Evolutionary conservation across 2,888 invertebrate species (phyloP).

Genomic region (Coelinius sp.): DNA sequence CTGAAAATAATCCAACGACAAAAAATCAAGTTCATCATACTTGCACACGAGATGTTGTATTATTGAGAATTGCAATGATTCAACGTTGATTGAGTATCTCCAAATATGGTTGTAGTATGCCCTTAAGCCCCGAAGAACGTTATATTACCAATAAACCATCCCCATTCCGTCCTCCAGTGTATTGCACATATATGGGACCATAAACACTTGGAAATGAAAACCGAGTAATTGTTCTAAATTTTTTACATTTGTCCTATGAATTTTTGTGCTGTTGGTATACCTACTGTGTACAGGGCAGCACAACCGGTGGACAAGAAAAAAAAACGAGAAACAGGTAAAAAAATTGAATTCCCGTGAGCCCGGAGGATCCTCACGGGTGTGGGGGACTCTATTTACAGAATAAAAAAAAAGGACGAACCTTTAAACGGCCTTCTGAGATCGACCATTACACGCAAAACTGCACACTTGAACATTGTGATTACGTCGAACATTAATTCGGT

Average conservation of each 20-base stretch:
- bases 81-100: slow-evolving; percentile 57
- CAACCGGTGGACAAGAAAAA: background rate
- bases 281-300: background rate
- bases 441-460: slow-evolving; percentile 44
- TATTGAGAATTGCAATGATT: slow-evolving; percentile 52
- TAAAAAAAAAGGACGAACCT: slow-evolving; percentile 21
- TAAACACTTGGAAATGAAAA: background rate
- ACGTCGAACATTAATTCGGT: slow-evolving; percentile 57
- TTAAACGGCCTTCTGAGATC: slow-evolving; percentile 31
- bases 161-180: slow-evolving; percentile 16
- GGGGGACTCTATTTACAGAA: slow-evolving; percentile 34
- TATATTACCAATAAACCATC: slow-evolving; percentile 32
- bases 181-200: no score
- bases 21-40: background rate
- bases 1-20: background rate
- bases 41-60: slow-evolving; percentile 40
- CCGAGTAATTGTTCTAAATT: slow-evolving; percentile 33
- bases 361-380: slow-evolving; percentile 9
- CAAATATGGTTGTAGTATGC: slow-evolving; percentile 50
- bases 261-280: no score
- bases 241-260: slow-evolving; percentile 34
- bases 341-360: background rate
- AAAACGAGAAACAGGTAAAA: slow-evolving; percentile 15
- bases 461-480: slow-evolving; percentile 56
- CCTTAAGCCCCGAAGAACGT: slow-evolving; percentile 43